phyloP scores from a whole-genome alignment of 2,113 vertebrate genomes.

The Sturnus vulgaris region DNA sequence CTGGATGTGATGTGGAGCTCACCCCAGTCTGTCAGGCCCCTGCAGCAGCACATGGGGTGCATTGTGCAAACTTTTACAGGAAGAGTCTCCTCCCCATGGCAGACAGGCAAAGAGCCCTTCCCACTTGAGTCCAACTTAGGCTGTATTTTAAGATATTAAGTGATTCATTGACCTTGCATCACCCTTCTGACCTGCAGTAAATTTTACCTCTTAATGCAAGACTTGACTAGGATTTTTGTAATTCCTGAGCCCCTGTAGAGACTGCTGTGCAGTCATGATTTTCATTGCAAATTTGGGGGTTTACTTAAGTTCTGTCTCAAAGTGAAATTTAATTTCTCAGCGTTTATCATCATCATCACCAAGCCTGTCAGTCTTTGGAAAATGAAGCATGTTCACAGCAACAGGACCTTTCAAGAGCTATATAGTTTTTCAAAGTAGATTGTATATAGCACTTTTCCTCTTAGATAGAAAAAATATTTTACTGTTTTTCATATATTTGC shows the following conservation, averaged over 20 bases:
- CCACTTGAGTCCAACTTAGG: neutral
- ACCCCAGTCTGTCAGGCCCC: rapidly evolving
- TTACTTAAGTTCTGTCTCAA: neutral
- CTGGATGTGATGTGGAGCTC: rapidly evolving
- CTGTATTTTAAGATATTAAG: neutral
- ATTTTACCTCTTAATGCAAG: neutral
- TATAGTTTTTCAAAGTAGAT: neutral
- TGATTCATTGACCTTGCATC: neutral
- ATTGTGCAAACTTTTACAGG: neutral
- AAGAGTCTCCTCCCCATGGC: neutral
- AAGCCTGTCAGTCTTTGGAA: neutral
- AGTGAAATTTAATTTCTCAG: neutral
- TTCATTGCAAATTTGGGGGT: neutral
- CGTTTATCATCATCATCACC: neutral
- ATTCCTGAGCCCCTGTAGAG: neutral
- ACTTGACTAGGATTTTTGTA: neutral
- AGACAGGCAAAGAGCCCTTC: neutral
- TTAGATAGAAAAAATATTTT: neutral
- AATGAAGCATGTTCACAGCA: neutral
- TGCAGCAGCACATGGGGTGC: rapidly evolving
- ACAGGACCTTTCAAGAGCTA: neutral
- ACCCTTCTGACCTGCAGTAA: neutral
- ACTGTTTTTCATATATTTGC: neutral
- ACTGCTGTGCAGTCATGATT: neutral
- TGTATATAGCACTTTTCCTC: neutral